phyloP scores from a whole-genome alignment of 2,113 vertebrate species.

The Noturus placidus region DNA sequence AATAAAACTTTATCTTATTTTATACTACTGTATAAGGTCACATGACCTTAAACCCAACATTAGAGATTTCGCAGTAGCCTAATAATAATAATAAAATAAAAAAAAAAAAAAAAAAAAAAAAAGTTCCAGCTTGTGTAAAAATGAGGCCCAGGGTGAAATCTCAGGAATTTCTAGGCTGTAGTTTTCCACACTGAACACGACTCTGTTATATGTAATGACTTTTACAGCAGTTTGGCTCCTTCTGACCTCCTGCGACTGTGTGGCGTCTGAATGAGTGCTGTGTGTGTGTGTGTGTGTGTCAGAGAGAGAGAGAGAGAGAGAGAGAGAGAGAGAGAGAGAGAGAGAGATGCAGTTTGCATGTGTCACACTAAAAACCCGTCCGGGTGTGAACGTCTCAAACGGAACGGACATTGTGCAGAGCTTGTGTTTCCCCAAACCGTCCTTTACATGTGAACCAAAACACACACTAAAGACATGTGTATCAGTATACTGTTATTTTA shows the following conservation, averaged over 20 bases:
- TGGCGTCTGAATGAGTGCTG: slow-evolving; percentile 69
- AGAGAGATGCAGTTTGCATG: slow-evolving; percentile 30
- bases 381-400: neutral
- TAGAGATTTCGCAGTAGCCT: neutral
- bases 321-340: too few species aligned
- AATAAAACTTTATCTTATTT: neutral
- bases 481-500: neutral
- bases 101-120: neutral
- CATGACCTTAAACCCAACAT: neutral
- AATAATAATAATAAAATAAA: neutral
- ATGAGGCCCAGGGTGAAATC: neutral
- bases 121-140: neutral
- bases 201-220: slow-evolving; percentile 57
- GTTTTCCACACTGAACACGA: neutral
- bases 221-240: slow-evolving; percentile 60
- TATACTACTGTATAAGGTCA: neutral
- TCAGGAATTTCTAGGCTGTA: neutral
- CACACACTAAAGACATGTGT: neutral
- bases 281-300: slow-evolving; percentile 25
- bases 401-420: neutral
- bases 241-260: slow-evolving; percentile 64
- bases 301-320: too few species aligned
- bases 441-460: neutral
- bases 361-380: neutral
- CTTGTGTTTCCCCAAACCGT: neutral